These are phyloP conservation scores for Glaucopsyche alexis DNA, from an alignment of 2,888 invertebrate species.

Conservation along the genomic window DNA sequence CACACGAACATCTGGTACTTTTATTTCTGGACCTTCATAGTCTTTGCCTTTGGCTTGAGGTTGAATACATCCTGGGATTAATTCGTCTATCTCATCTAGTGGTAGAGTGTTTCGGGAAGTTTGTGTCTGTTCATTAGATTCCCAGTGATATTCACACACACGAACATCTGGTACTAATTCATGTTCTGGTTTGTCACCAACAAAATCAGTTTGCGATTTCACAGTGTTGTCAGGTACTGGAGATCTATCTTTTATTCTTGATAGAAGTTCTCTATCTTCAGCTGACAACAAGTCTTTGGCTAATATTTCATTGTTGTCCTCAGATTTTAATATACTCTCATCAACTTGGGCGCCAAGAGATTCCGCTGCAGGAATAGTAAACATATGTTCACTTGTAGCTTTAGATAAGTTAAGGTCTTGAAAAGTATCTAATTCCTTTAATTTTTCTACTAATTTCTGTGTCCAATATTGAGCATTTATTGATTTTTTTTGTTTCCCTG, in stretches of 20 bases:
- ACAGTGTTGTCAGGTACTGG: background rate
- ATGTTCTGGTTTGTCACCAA: background rate
- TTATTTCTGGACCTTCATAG: background rate
- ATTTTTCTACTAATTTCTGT: background rate
- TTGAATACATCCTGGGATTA: background rate
- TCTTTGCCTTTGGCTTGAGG: background rate
- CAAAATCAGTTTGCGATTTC: background rate
- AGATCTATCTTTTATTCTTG: background rate
- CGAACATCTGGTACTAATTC: slow-evolving; percentile 1
- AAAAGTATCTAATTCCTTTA: background rate
- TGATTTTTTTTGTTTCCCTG: background rate
- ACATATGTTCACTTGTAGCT: background rate
- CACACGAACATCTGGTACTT: background rate
- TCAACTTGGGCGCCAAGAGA: slow-evolving; percentile 2
- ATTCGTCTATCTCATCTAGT: background rate
- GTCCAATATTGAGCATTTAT: background rate
- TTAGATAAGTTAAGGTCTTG: background rate
- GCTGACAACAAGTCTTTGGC: background rate
- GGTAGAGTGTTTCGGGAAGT: background rate
- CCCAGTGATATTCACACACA: slow-evolving; percentile 12
- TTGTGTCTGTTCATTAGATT: background rate
- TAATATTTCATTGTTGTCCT: background rate
- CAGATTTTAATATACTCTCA: background rate
- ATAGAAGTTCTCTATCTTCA: slow-evolving; percentile 13
- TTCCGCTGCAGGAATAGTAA: slow-evolving; percentile 12